Evolutionary conservation across 2,888 invertebrate genomes (phyloP).

Genomic region (Brachypalpus laphriformis): DNA sequence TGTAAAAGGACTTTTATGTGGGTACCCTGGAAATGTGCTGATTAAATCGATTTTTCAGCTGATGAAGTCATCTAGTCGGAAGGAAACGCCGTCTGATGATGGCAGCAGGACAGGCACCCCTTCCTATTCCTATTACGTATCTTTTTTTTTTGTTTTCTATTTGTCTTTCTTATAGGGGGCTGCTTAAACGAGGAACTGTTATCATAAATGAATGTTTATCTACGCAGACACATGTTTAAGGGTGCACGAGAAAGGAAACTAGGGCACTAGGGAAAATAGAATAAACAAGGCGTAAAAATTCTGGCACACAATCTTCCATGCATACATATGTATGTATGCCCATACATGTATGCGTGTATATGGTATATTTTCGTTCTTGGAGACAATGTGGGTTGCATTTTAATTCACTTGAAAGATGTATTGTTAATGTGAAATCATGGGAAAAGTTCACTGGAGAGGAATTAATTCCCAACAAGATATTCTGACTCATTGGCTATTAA

Average conservation of each 20-base stretch:
- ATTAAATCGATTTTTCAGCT: constrained; percentile 20
- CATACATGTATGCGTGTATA: no score
- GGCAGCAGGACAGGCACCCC: neutral
- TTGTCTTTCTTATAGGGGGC: neutral
- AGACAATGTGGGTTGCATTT: constrained; percentile 13
- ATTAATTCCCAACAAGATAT: neutral
- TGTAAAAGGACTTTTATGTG: neutral
- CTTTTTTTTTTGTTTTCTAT: constrained; percentile 1
- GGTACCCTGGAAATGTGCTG: neutral
- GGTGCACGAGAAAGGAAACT: constrained; percentile 30
- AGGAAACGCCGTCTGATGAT: neutral
- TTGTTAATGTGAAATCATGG: neutral
- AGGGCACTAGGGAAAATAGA: constrained; percentile 25
- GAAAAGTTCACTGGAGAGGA: neutral
- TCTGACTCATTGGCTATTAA: neutral
- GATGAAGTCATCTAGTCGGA: constrained; percentile 42
- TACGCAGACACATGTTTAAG: constrained; percentile 23
- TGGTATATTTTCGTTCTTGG: no score
- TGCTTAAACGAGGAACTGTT: constrained; percentile 30
- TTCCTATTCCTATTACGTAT: neutral
- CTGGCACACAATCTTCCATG: constrained; percentile 7
- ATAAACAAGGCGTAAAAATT: constrained; percentile 22
- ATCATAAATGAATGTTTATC: constrained; percentile 44
- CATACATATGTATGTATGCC: neutral
- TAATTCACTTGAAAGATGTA: neutral